Percentiles rank a stretch among this genome's conserved stretches.
These are phyloP conservation scores for Oscheius onirici DNA, from an alignment of 2,888 invertebrate genomes.

Conservation along the genomic window DNA sequence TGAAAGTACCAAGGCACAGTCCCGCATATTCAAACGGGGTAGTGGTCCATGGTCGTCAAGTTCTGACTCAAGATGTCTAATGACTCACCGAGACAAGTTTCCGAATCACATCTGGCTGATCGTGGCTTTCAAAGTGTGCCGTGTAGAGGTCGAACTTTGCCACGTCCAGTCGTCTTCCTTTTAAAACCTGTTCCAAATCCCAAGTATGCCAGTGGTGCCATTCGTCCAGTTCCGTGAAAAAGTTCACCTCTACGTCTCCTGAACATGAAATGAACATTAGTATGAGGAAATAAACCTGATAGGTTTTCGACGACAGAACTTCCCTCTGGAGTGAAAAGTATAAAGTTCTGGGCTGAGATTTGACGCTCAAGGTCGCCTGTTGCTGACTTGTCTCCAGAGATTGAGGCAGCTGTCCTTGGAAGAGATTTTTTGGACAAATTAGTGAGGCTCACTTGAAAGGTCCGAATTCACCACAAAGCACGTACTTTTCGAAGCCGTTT, in stretches of 20 bases:
- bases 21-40: too few relatives aligned
- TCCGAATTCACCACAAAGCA: constrained; percentile 25
- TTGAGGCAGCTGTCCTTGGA: constrained; percentile 23
- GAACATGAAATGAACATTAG: background rate
- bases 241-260: constrained; percentile 36
- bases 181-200: constrained; percentile 33
- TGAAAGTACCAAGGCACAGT: too few relatives aligned
- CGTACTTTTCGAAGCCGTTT: constrained; percentile 12
- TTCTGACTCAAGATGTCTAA: background rate
- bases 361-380: constrained; percentile 24
- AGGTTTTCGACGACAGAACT: constrained; percentile 26
- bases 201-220: constrained; percentile 34
- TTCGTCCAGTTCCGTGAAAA: constrained; percentile 30
- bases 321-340: constrained; percentile 29
- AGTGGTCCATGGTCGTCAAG: background rate
- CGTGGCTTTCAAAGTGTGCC: constrained; percentile 17
- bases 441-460: constrained; percentile 12
- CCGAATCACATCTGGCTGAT: constrained; percentile 30
- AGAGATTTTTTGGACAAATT: background rate
- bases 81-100: constrained; percentile 25
- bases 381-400: constrained; percentile 28
- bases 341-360: constrained; percentile 21
- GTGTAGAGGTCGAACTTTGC: constrained; percentile 34
- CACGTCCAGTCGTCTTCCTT: constrained; percentile 16
- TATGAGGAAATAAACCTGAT: background rate